Base-by-base conservation (phyloP, 2,113 vertebrate genomes). In the Burhinus bistriatus region DNA sequence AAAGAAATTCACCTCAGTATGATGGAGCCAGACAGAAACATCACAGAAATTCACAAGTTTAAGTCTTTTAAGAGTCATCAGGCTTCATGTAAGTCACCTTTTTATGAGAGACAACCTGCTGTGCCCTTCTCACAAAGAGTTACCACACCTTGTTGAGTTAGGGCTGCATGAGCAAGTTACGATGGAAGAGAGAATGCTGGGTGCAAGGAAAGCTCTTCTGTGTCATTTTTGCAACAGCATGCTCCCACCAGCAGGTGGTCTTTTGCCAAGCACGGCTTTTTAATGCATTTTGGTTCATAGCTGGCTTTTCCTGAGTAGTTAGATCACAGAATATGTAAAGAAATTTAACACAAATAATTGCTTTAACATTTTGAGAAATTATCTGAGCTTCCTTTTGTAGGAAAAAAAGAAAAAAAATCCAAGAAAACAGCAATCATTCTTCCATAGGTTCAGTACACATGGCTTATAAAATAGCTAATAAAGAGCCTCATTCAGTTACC, bases 161-260 rank as follows among this genome's bases (percentile, higher is more conserved):
- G 2, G 44, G 82, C 70, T 55, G 61, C 40, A n/a, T 0, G 9
- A 42, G 47, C 44, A 47, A 2, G 23, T 14, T 4, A 5, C 0
- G 13, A 26, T 10, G 79, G 79, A 30, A 32, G 34, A 34, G 58
- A 44, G 62, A 70, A 38, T 3, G 15, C 11, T 7, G 72, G 36
- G 7, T 32, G 40, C 38, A 34, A 38, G 87, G 51, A 66, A 36
- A 81, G 52, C 55, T 81, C n/a, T 5, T 19, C n/a, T 12, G 15
- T 11, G 42, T n/a, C 59, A 16, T 9, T 75, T 83, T 6, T 87
- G 81, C 78, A 91, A 49, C 87, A 75, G 57, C 38, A 54, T 12
- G 61, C 70, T 87, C 77, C 87, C 82, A 83, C 61, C 78, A 93
- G 92, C 75, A 92, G 87, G 66, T 15, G 70, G 70, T 13, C 70